Base-by-base conservation (phyloP, 64 coral and sea anemone species). In the Porites lutea region DNA sequence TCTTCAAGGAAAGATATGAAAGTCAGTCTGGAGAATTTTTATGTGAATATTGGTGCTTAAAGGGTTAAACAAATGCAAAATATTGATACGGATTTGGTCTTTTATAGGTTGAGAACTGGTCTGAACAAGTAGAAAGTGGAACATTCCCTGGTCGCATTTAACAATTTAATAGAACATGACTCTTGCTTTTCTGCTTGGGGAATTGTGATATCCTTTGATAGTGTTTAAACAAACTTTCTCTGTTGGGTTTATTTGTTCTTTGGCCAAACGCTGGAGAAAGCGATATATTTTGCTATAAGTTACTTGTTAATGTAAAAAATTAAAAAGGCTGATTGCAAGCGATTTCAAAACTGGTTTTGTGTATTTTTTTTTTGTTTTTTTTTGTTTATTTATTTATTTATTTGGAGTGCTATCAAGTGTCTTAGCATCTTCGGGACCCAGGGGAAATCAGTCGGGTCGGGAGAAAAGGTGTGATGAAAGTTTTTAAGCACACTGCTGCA, bases 131-230 rank as follows among this genome's bases (percentile, higher is more conserved):
- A 69, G 96, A 98, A 65, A 89, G 37, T 87, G 96, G 96, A 37
- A 86, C 90, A 82, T 98, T 98, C 78, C 72, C 93, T 90, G 96
- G 96, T 45, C 88, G 86, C 51, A 87, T 98, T 81, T 91, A 86
- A 86, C 72, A 13, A 77, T 10, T 37, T 37, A 37, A 37, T 37
- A 37, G 27, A 60, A 2, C 8, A 20, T 55, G n/a, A 88, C 57
- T 74, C 45, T 4, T 52, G 60, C 52, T 13, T 69, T 57, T 44
- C 55, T 76, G 75, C 20, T 70, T 58, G 49, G 46, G 27, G 44
- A 87, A 61, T 48, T 49, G 68, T 50, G 46, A 3, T 65, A 10
- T 10, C 59, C 15, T 16, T 57, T 48, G 73, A 51, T 50, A 49
- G 16, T 48, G 48, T 78, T 78, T 78, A 15, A 53, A 15, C 11